These are phyloP conservation scores for Periophthalmus magnuspinnatus DNA, from an alignment of 2,797 vertebrate genomes.

Conservation along the genomic window DNA sequence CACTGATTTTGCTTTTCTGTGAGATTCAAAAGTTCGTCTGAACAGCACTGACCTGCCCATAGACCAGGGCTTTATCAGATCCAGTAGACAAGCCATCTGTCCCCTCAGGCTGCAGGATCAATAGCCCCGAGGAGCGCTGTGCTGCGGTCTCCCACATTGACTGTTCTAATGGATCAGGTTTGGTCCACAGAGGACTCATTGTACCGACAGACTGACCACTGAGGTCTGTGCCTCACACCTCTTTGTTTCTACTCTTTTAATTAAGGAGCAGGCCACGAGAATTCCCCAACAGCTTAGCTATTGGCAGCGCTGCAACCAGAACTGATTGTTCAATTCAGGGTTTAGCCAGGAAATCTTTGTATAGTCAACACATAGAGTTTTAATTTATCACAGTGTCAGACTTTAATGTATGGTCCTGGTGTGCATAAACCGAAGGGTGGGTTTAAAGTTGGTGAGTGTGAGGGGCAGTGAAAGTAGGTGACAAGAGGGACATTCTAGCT, in stretches of 20 bases:
- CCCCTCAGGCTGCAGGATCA: conserved; percentile 67
- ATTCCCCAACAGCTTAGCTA: conserved; percentile 73
- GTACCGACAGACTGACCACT: conserved; percentile 67
- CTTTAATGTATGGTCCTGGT: conserved; percentile 32
- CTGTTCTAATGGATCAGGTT: conserved; percentile 75
- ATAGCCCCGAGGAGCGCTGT: conserved; percentile 63
- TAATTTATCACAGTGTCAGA: conserved; percentile 43
- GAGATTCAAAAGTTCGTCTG: conserved; percentile 26
- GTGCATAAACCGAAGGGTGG: conserved; percentile 12
- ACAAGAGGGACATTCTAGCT: conserved; percentile 34
- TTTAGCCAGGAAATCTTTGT: conserved; percentile 62
- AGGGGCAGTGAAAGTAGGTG: neutral
- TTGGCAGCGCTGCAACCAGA: conserved; percentile 63
- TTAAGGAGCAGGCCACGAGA: conserved; percentile 68
- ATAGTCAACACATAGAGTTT: conserved; percentile 48
- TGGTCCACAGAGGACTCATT: conserved; percentile 71
- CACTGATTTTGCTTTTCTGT: conserved; percentile 14
- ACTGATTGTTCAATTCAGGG: conserved; percentile 68
- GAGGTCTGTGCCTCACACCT: conserved; percentile 65
- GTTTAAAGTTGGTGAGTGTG: conserved; percentile 28
- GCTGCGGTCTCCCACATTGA: conserved; percentile 61
- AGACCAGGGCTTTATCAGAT: conserved; percentile 43
- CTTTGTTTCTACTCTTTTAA: conserved; percentile 75
- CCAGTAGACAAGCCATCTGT: conserved; percentile 67
- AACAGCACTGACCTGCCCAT: conserved; percentile 21